Evolutionary conservation across 2,888 invertebrate species (phyloP).

Genomic region (Eumacrocentrus americanus): DNA sequence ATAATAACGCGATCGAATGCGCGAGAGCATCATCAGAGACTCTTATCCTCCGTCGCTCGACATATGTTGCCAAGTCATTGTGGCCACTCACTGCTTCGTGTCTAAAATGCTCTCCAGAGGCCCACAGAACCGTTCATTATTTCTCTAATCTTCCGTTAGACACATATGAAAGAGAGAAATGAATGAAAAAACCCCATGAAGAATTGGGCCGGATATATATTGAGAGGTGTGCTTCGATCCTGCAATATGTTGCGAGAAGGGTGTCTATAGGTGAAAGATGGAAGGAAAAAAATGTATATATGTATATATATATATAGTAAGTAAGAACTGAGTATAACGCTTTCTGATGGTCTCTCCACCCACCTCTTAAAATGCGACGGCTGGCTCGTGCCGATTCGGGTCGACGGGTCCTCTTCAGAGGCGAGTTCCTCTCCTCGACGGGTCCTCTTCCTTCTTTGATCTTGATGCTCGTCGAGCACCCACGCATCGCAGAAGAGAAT

Average conservation of each 20-base stretch:
- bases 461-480: slow-evolving; percentile 22
- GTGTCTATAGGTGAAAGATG: too few relatives aligned
- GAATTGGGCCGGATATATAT: slow-evolving; percentile 50
- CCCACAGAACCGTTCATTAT: slow-evolving; percentile 34
- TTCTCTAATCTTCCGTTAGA: slow-evolving; percentile 48
- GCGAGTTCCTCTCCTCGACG: slow-evolving; percentile 11
- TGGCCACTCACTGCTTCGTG: slow-evolving; percentile 31
- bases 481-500: slow-evolving; percentile 28
- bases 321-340: background rate
- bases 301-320: slow-evolving; percentile 4
- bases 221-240: slow-evolving; percentile 27
- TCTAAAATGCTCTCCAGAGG: slow-evolving; percentile 28
- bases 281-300: slow-evolving; percentile 8
- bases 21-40: slow-evolving; percentile 34
- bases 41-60: slow-evolving; percentile 41
- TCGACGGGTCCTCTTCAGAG: slow-evolving; percentile 27
- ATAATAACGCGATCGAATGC: slow-evolving; percentile 56
- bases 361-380: slow-evolving; percentile 11
- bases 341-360: slow-evolving; percentile 19
- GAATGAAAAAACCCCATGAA: slow-evolving; percentile 33
- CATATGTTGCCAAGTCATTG: slow-evolving; percentile 55
- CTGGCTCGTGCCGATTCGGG: slow-evolving; percentile 37
- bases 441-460: background rate
- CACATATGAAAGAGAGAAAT: slow-evolving; percentile 29
- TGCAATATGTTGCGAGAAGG: slow-evolving; percentile 51